Evolutionary conservation across 2,797 vertebrate genomes (phyloP).

Genomic region (Erpetoichthys calabaricus): DNA sequence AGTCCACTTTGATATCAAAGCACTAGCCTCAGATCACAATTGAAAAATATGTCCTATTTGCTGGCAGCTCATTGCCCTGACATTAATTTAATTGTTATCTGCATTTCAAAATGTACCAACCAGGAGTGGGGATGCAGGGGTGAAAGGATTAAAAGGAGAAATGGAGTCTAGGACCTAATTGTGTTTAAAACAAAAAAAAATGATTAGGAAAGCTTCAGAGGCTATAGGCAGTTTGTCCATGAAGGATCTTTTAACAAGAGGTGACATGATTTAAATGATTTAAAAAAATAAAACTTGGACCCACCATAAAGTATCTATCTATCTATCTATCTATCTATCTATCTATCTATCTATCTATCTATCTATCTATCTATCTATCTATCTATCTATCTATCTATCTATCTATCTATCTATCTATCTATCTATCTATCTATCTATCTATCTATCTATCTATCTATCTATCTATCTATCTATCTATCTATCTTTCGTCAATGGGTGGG

Average conservation of each 20-base stretch:
- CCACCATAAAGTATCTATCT: no score
- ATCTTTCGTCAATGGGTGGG: no score
- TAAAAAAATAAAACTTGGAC: no score
- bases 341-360: no score
- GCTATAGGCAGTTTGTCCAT: constrained; percentile 29
- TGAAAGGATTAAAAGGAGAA: constrained; percentile 13
- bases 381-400: no score
- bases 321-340: no score
- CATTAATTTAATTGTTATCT: constrained; percentile 54
- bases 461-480: no score
- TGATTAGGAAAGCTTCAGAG: constrained; percentile 38
- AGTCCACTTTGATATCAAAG: constrained; percentile 40
- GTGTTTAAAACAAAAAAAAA: constrained; percentile 24
- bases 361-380: no score
- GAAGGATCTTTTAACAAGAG: constrained; percentile 1
- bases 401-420: no score
- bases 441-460: no score
- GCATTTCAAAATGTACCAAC: constrained; percentile 43
- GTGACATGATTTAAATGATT: constrained; percentile 22
- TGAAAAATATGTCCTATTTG: constrained; percentile 43
- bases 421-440: no score
- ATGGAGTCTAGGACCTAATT: constrained; percentile 21
- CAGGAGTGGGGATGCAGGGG: constrained; percentile 11
- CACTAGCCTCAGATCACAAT: constrained; percentile 25
- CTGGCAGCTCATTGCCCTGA: constrained; percentile 36